A percentile compares a stretch with the other conserved stretches of the same genome.
These are phyloP conservation scores for Acrocyrtus sp. DNA, from an alignment of 2,888 invertebrate genomes.

Conservation along the genomic window DNA sequence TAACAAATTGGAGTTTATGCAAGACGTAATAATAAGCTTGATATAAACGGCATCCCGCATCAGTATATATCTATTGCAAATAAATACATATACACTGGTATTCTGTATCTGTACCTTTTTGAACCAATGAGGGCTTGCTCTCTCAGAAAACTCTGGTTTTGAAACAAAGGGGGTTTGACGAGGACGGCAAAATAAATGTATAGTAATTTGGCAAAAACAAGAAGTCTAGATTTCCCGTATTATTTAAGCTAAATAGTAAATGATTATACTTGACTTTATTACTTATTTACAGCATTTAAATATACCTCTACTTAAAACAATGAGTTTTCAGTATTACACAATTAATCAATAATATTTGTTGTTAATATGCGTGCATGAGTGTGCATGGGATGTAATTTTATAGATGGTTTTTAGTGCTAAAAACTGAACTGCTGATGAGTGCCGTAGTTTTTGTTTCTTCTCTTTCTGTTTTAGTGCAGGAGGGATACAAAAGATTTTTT, in stretches of 20 bases:
- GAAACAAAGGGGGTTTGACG: neutral
- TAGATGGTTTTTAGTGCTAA: neutral
- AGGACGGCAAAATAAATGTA: neutral
- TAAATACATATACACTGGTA: neutral
- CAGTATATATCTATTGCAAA: constrained; percentile 28
- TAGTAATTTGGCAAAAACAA: constrained; percentile 23
- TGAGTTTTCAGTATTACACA: constrained; percentile 7
- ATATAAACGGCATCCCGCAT: constrained; percentile 49
- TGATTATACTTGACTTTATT: neutral
- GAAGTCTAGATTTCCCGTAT: neutral
- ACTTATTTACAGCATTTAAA: neutral
- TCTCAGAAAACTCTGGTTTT: neutral
- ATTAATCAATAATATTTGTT: neutral
- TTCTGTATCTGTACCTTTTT: no score
- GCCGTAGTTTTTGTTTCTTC: neutral
- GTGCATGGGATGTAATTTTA: neutral
- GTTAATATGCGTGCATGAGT: no score
- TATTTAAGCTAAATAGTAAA: neutral
- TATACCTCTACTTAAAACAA: constrained; percentile 4
- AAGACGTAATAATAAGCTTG: constrained; percentile 44
- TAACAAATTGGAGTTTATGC: constrained; percentile 39
- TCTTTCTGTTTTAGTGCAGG: no score
- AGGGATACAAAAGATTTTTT: no score
- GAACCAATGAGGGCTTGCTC: no score
- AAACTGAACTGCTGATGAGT: no score